Evolutionary conservation across 1,140 invertebrate genomes (phyloP).

Genomic region (Wasmannia auropunctata): DNA sequence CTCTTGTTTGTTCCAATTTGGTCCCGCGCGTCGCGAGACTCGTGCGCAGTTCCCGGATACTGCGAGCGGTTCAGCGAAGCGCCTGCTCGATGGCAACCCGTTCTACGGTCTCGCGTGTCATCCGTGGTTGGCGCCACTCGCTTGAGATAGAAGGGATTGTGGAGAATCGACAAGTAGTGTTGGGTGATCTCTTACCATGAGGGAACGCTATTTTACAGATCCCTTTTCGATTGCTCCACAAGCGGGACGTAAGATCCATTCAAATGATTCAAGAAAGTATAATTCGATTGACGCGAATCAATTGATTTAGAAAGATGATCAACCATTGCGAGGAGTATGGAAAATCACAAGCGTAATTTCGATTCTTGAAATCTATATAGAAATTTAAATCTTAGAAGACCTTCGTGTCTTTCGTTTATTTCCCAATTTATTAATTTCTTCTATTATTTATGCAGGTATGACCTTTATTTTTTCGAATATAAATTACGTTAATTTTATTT

Average conservation of each 20-base stretch:
- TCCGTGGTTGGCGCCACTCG: constrained; percentile 41
- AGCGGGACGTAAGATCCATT: not conserved
- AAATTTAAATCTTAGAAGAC: not conserved
- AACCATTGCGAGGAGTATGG: too few species aligned
- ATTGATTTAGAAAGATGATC: too few species aligned
- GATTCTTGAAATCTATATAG: not conserved
- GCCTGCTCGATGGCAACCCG: constrained; percentile 72
- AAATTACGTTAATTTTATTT: not conserved
- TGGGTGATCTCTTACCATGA: not conserved
- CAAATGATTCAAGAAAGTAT: not conserved
- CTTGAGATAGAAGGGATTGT: not conserved
- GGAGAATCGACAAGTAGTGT: not conserved
- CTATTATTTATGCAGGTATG: constrained; percentile 2
- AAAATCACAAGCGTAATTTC: not conserved
- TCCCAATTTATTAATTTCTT: not conserved
- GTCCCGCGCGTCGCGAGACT: constrained; percentile 31
- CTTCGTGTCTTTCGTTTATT: not conserved
- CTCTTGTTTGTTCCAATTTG: constrained; percentile 7
- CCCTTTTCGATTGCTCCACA: not conserved
- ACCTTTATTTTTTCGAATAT: not conserved
- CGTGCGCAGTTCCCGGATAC: constrained; percentile 63
- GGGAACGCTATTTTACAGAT: not conserved
- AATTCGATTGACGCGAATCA: not conserved
- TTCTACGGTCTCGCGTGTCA: not conserved
- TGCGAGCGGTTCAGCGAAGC: constrained; percentile 66